Evolutionary conservation across 2,888 invertebrate species (phyloP).

Genomic region (Latheticus oryzae): DNA sequence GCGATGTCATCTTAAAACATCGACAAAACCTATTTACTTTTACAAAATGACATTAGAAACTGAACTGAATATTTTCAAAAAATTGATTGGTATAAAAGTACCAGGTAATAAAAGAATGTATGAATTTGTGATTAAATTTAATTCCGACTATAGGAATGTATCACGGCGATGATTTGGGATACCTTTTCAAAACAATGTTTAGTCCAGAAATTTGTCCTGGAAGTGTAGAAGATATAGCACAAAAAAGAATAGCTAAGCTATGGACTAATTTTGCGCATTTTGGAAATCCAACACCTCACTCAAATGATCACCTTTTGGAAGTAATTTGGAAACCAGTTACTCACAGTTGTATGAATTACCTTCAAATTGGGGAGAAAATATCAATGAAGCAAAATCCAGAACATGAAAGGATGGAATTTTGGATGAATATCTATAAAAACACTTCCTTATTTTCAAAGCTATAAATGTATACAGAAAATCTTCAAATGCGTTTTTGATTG

Average conservation of each 20-base stretch:
- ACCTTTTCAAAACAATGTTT: slow-evolving; percentile 49
- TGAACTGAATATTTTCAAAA: slow-evolving; percentile 46
- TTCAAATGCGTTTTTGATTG: too few species aligned
- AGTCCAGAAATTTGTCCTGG: slow-evolving; percentile 43
- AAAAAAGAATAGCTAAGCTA: slow-evolving; percentile 53
- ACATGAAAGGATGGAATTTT: slow-evolving; percentile 51
- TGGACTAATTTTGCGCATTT: slow-evolving; percentile 60
- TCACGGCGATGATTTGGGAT: slow-evolving; percentile 53
- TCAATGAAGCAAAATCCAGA: slow-evolving; percentile 48
- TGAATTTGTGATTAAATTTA: slow-evolving; percentile 2
- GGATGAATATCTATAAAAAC: slow-evolving; percentile 46
- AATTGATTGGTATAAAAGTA: slow-evolving; percentile 2
- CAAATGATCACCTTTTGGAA: slow-evolving; percentile 46
- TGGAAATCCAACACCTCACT: slow-evolving; percentile 55
- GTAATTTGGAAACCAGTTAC: slow-evolving; percentile 55
- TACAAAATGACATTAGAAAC: slow-evolving; percentile 56
- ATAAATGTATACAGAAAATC: too few species aligned
- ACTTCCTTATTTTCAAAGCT: slow-evolving; percentile 10
- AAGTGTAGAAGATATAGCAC: slow-evolving; percentile 46
- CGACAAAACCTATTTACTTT: slow-evolving; percentile 55
- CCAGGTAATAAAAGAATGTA: slow-evolving; percentile 11
- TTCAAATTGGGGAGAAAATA: slow-evolving; percentile 55
- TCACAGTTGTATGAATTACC: slow-evolving; percentile 48
- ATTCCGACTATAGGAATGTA: slow-evolving; percentile 47
- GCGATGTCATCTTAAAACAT: slow-evolving; percentile 50